Conservation (phyloP, 2,888 invertebrate species). For the Apodemia mormo region DNA sequence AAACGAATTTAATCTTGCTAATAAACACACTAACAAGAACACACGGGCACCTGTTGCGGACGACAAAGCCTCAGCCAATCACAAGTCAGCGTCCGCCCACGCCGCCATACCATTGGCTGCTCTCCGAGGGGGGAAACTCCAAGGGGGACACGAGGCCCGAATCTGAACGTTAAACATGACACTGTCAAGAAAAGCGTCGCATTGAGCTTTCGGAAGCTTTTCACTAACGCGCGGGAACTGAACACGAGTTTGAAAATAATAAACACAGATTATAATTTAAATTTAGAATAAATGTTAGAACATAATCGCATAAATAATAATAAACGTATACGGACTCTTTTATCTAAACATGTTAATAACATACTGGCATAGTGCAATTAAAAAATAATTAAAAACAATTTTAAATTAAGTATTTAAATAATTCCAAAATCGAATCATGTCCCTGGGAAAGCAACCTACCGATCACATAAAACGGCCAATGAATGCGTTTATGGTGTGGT, state of each 20-base stretch:
- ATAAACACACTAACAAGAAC: conserved; percentile 80
- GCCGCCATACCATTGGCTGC: conserved; percentile 63
- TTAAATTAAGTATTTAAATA: conserved; percentile 16
- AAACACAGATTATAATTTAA: conserved; percentile 19
- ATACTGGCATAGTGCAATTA: conserved; percentile 14
- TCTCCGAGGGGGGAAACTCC: conserved; percentile 47
- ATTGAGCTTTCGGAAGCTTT: conserved; percentile 79
- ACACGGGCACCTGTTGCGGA: conserved; percentile 81
- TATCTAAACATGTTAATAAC: conserved; percentile 19
- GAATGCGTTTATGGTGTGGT: conserved; percentile 98
- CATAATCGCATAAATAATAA: background rate
- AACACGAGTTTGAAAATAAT: conserved; percentile 31
- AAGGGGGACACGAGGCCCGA: conserved; percentile 52
- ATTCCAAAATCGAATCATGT: conserved; percentile 50
- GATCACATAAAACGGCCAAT: conserved; percentile 96
- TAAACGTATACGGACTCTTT: background rate
- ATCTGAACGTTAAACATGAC: conserved; percentile 67
- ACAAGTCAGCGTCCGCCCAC: conserved; percentile 71
- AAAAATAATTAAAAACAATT: conserved; percentile 15
- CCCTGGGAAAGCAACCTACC: conserved; percentile 69
- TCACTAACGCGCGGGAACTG: conserved; percentile 61
- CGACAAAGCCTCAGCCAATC: conserved; percentile 68
- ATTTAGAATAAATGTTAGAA: conserved; percentile 7
- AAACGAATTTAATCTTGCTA: conserved; percentile 78
- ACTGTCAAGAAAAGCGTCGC: conserved; percentile 77